phyloP scores from a whole-genome alignment of 2,797 vertebrate genomes.

The Tokudaia muenninki region DNA sequence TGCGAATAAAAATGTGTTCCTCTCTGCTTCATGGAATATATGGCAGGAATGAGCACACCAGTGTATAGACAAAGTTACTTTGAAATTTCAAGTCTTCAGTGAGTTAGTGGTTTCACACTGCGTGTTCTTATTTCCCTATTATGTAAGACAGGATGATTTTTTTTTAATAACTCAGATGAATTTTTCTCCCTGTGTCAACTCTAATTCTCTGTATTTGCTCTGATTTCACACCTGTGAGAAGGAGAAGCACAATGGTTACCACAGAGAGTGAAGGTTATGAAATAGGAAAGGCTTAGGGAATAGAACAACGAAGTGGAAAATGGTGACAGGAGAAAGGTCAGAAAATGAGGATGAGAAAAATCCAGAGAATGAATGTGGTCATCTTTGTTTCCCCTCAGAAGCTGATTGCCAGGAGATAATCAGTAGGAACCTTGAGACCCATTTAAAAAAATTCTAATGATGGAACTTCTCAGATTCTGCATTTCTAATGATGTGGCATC shows the following conservation, averaged over 20 bases:
- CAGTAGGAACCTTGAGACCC: background rate
- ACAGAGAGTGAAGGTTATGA: background rate
- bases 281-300: background rate
- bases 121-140: background rate
- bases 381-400: background rate
- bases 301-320: background rate
- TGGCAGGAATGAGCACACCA: background rate
- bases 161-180: conserved; percentile 6
- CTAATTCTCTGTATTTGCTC: background rate
- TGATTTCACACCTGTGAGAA: background rate
- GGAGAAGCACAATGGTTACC: background rate
- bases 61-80: background rate
- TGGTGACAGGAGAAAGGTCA: background rate
- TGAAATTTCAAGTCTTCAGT: conserved; percentile 45
- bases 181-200: background rate
- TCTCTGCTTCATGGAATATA: conserved; percentile 23
- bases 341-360: background rate
- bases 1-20: conserved; percentile 66
- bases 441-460: background rate
- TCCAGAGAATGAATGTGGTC: background rate
- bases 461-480: background rate
- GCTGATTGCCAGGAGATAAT: background rate
- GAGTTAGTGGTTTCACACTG: background rate
- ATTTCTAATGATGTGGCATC: background rate
- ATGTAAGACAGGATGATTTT: background rate